Conservation (phyloP, 2,797 vertebrate genomes). For the Ara ararauna region DNA sequence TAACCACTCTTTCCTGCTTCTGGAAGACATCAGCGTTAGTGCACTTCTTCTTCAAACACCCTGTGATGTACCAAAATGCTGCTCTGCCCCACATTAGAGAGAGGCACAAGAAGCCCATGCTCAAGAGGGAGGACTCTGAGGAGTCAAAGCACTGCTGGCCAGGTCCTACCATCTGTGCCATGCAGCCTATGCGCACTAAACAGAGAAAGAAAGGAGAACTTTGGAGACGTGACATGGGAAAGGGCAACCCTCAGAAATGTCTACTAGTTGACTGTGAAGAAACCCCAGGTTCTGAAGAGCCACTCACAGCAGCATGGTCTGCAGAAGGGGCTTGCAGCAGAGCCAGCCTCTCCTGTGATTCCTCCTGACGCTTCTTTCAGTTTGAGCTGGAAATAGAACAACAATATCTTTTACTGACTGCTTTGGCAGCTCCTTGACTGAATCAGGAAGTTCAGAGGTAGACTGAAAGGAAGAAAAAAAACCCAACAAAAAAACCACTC, state of each 20-base stretch:
- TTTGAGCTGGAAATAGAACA: conserved; percentile 21
- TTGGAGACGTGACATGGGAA: not conserved
- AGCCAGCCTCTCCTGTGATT: not conserved
- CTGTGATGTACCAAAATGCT: not conserved
- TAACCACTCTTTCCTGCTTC: not conserved
- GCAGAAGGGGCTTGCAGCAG: not conserved
- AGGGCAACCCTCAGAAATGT: not conserved
- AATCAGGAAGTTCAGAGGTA: conserved; percentile 53
- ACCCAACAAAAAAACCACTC: accelerated
- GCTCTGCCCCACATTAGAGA: not conserved
- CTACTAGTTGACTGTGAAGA: not conserved
- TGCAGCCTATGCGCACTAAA: not conserved
- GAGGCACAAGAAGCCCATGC: not conserved
- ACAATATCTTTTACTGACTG: conserved; percentile 37
- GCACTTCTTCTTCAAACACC: not conserved
- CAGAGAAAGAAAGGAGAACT: not conserved
- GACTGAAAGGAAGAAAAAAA: not conserved
- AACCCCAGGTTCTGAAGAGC: not conserved
- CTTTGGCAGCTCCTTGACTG: conserved; percentile 40
- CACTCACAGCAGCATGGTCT: not conserved
- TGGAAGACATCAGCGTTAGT: not conserved
- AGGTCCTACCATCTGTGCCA: not conserved
- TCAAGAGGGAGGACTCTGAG: not conserved
- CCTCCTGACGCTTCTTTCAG: not conserved
- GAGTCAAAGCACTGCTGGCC: not conserved